Evolutionary conservation across 2,113 vertebrate species (phyloP).

Genomic region (Natator depressus): DNA sequence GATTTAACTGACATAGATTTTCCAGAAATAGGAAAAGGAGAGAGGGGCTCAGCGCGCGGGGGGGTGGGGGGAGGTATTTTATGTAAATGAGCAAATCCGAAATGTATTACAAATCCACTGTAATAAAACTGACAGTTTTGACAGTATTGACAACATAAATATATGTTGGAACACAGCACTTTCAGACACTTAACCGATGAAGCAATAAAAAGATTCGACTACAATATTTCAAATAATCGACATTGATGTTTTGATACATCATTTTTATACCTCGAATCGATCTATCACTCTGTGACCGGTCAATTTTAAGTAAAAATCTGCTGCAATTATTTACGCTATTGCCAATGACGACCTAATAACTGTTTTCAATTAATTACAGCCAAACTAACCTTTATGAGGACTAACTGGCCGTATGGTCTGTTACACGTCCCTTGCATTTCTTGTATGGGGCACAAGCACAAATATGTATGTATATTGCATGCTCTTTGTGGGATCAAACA

Average conservation of each 20-base stretch:
- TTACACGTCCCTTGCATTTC: neutral
- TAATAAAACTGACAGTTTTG: slow-evolving; percentile 85
- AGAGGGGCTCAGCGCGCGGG: slow-evolving; percentile 19
- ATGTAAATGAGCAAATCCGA: slow-evolving; percentile 83
- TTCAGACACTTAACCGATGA: slow-evolving; percentile 86
- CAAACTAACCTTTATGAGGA: slow-evolving; percentile 58
- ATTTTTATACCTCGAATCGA: slow-evolving; percentile 83
- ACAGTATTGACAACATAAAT: slow-evolving; percentile 86
- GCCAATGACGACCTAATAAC: slow-evolving; percentile 82
- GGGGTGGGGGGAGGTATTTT: slow-evolving; percentile 77
- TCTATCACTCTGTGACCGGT: slow-evolving; percentile 78
- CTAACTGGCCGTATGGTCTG: slow-evolving; percentile 34
- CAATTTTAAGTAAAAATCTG: slow-evolving; percentile 84
- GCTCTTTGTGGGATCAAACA: slow-evolving; percentile 57
- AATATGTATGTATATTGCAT: slow-evolving; percentile 13
- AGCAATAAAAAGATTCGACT: slow-evolving; percentile 85
- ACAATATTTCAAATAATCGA: slow-evolving; percentile 87
- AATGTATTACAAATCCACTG: slow-evolving; percentile 81
- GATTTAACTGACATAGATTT: slow-evolving; percentile 76
- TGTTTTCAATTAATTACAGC: slow-evolving; percentile 79
- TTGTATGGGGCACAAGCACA: slow-evolving; percentile 21
- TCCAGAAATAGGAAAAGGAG: slow-evolving; percentile 67
- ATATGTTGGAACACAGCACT: slow-evolving; percentile 84
- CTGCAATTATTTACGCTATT: slow-evolving; percentile 81
- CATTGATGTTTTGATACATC: slow-evolving; percentile 86